Conservation (phyloP, 1,140 invertebrate species). For the Leptinotarsa undecemlineata region DNA sequence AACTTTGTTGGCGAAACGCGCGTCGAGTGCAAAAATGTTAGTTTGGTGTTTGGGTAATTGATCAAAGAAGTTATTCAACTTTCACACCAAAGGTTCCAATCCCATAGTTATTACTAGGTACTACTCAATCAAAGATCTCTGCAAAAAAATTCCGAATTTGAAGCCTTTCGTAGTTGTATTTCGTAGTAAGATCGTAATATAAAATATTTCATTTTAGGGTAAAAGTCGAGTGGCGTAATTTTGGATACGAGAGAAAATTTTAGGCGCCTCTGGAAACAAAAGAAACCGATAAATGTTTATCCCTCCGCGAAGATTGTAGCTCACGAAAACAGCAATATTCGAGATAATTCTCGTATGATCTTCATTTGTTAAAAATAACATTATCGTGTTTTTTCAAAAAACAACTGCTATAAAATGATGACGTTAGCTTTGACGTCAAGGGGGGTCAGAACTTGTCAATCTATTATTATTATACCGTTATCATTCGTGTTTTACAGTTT, state of each 20-base stretch:
- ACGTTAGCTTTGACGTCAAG: background rate
- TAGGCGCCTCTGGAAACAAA: background rate
- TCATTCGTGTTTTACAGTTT: background rate
- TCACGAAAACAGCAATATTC: background rate
- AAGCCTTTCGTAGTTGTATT: no score
- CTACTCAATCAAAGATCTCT: no score
- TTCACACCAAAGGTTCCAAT: no score
- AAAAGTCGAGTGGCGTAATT: no score
- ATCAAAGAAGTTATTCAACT: no score
- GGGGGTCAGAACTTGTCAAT: conserved; percentile 2
- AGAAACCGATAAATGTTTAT: background rate
- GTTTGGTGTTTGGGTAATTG: no score
- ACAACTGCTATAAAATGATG: background rate
- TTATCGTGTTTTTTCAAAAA: conserved; percentile 4
- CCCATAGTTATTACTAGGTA: no score
- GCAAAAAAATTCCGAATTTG: no score
- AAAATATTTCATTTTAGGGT: no score
- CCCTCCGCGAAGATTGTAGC: background rate
- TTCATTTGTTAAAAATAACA: background rate
- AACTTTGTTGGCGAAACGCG: no score
- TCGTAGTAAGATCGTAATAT: no score
- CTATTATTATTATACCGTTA: background rate
- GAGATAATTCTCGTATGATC: background rate
- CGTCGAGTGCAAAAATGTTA: no score
- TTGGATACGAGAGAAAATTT: background rate